These are phyloP conservation scores for Xiphorhynchus elegans DNA, from an alignment of 2,113 vertebrate species.

Conservation along the genomic window DNA sequence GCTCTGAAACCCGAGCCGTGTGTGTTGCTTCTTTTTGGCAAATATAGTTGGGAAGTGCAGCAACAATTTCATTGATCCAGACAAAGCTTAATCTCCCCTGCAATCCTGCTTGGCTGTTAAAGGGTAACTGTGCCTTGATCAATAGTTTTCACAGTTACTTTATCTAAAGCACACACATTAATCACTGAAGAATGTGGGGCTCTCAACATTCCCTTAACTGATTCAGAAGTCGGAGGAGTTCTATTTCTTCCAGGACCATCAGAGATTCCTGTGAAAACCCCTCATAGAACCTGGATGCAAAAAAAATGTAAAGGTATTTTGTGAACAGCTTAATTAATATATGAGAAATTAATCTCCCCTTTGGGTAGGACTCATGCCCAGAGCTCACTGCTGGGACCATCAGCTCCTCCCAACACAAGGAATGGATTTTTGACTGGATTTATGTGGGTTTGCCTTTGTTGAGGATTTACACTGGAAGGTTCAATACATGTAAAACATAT, in stretches of 20 bases:
- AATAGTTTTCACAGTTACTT: background rate
- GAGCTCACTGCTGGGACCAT: background rate
- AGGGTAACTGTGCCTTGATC: slow-evolving; percentile 9
- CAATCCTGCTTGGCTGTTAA: background rate
- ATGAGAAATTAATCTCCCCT: background rate
- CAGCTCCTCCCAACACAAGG: background rate
- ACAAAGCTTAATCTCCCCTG: background rate
- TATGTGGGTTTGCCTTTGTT: background rate
- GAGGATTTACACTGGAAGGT: background rate
- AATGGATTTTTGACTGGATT: background rate
- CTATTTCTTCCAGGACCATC: background rate
- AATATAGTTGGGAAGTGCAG: background rate
- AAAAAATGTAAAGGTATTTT: background rate
- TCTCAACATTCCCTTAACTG: background rate
- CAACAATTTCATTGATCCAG: background rate
- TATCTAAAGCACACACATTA: background rate
- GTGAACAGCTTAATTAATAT: background rate
- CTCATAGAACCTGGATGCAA: accelerated
- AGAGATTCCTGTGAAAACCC: background rate
- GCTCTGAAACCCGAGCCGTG: background rate
- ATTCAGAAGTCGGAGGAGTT: background rate
- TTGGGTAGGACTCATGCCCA: background rate
- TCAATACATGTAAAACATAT: background rate
- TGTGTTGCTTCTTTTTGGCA: background rate
- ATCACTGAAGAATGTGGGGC: background rate